phyloP scores from a whole-genome alignment of 2,888 invertebrate genomes.

The Papilio gigon region DNA sequence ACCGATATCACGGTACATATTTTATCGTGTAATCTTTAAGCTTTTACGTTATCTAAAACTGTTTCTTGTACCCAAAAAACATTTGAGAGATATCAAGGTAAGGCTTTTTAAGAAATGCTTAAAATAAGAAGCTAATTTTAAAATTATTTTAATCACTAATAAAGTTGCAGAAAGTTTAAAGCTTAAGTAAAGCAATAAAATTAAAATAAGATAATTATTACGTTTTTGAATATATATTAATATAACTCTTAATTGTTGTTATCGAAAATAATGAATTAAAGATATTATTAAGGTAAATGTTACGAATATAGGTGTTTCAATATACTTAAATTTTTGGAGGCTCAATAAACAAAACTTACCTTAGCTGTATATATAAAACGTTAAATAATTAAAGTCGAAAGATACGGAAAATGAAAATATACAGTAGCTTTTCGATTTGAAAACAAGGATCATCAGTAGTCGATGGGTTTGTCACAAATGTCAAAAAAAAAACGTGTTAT shows the following conservation, averaged over 20 bases:
- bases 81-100: too few species aligned
- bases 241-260: not conserved
- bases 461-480: slow-evolving; percentile 1
- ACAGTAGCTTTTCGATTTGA: not conserved
- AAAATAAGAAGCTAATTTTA: too few species aligned
- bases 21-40: slow-evolving; percentile 39
- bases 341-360: too few species aligned
- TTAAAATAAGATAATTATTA: slow-evolving; percentile 8
- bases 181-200: slow-evolving; percentile 10
- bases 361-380: too few species aligned
- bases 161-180: not conserved
- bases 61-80: not conserved
- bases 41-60: slow-evolving; percentile 23
- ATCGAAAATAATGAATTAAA: not conserved
- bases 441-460: not conserved
- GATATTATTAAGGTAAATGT: not conserved
- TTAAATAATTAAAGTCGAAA: too few species aligned
- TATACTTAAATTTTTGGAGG: not conserved
- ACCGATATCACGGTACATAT: slow-evolving; percentile 35
- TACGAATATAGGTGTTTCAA: not conserved
- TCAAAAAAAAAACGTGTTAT: not conserved
- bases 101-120: too few species aligned
- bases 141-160: too few species aligned
- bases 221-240: not conserved
- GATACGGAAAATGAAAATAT: too few species aligned